phyloP scores from a whole-genome alignment of 2,888 invertebrate genomes.

The Germaria angustata region DNA sequence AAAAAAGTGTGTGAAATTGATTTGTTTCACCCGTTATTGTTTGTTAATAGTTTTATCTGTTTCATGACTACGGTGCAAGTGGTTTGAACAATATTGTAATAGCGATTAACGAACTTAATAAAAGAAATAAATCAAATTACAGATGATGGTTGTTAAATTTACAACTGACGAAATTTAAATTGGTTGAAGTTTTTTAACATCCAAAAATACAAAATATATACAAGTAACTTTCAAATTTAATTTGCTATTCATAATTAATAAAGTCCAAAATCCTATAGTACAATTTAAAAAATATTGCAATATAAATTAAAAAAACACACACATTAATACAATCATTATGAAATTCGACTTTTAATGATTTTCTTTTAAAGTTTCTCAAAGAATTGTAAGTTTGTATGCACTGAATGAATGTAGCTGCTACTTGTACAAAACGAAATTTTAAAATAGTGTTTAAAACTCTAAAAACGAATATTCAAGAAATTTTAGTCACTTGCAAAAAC shows the following conservation, averaged over 20 bases:
- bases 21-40: neutral
- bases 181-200: neutral
- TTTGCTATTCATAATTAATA: neutral
- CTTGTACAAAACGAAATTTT: neutral
- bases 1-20: conserved; percentile 12
- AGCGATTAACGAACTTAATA: neutral
- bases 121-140: neutral
- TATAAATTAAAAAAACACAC: too few relatives aligned
- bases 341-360: neutral
- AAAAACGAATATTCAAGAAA: conserved; percentile 22
- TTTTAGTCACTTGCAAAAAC: conserved; percentile 38
- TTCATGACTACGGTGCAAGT: neutral
- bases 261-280: too few relatives aligned
- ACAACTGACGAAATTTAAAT: neutral
- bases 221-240: conserved; percentile 18
- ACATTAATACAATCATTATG: neutral
- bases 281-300: too few relatives aligned
- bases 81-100: neutral
- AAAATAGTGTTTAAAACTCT: neutral
- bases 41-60: conserved; percentile 9
- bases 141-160: neutral
- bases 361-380: neutral
- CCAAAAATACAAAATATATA: neutral
- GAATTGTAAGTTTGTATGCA: neutral
- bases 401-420: too few relatives aligned